A percentile compares a stretch with the other conserved stretches of the same genome.
These are phyloP conservation scores for Calyptommatus sinebrachiatus DNA, from an alignment of 2,113 vertebrate genomes.

Conservation along the genomic window DNA sequence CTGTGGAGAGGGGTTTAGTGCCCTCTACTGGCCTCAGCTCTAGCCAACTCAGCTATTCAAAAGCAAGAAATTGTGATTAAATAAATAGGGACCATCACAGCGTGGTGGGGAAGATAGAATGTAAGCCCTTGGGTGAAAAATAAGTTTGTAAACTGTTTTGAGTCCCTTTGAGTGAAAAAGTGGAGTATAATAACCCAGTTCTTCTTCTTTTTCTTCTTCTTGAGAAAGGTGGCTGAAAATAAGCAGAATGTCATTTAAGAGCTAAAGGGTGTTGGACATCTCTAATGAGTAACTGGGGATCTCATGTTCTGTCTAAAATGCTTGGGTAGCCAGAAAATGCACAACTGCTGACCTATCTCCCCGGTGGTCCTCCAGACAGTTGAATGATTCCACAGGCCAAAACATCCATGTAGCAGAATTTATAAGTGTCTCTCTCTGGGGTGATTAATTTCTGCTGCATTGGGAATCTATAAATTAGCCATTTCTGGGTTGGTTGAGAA, in stretches of 20 bases:
- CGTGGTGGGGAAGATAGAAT: too few species aligned
- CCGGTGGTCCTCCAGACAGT: slow-evolving; percentile 14
- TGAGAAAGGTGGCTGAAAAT: slow-evolving; percentile 18
- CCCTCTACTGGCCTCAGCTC: too few species aligned
- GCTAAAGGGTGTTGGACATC: background rate
- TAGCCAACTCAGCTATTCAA: too few species aligned
- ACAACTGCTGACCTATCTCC: background rate
- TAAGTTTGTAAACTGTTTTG: too few species aligned
- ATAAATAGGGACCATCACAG: too few species aligned
- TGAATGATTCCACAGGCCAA: slow-evolving; percentile 18
- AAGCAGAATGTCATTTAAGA: background rate
- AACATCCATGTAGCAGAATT: slow-evolving; percentile 10
- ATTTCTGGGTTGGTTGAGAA: slow-evolving; percentile 15
- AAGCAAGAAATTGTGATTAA: too few species aligned
- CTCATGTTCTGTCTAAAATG: background rate
- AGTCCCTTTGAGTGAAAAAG: too few species aligned
- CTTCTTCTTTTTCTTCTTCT: background rate
- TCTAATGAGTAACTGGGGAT: slow-evolving; percentile 23
- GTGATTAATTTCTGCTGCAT: slow-evolving; percentile 22
- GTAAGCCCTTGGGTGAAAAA: too few species aligned
- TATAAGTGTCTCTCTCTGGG: slow-evolving; percentile 13
- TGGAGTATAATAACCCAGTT: too few species aligned
- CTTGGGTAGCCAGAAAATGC: background rate
- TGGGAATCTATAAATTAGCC: slow-evolving; percentile 29
- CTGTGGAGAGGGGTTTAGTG: too few species aligned